Base-by-base conservation (phyloP, 2,888 invertebrate genomes). In the Nudaria mundana region DNA sequence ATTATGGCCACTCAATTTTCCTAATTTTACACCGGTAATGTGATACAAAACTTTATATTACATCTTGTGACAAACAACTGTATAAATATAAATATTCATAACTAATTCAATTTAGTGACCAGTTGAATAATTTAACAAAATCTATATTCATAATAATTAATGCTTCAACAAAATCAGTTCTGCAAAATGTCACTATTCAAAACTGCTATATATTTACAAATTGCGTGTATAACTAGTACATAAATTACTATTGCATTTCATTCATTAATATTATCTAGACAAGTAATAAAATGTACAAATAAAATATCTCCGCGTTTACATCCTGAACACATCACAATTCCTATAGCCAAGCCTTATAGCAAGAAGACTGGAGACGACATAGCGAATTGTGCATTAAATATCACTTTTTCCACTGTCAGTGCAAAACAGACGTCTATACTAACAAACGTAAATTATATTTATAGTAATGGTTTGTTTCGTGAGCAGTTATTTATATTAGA, bases 191-290 rank as follows among this genome's bases (percentile, higher is more conserved):
- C 56, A 59, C 56, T 56, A 56, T 69, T 72, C 54, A 70, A 74
- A 76, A 75, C 75, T 63, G 76, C 70, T 71, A 69, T 70, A 48
- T 88, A 88, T 87, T 76, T 88, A 88, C 88, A 87, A 71, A 65
- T 77, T 75, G 70, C 70, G 66, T 67, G 70, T 72, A 75, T 71
- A 74, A 66, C 82, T 85, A 87, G 76, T 78, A 82, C 83, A 88
- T 88, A 88, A 87, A 84, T 88, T 86, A 86, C 88, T 88, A 87
- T 88, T 88, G 88, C 87, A 80, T 85, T 85, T 85, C 76, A 69
- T 81, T 76, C 71, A 73, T 44, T n/a, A n/a, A 78, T 80, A 83
- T 67, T 71, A 70, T 73, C 82, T 86, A 87, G 74, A 71, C 73
- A 77, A 81, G 76, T 76, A 76, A 78, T 60, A 81, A 69, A 71